Evolutionary conservation across 2,797 vertebrate genomes (phyloP).

Genomic region (Buceros bicornis): DNA sequence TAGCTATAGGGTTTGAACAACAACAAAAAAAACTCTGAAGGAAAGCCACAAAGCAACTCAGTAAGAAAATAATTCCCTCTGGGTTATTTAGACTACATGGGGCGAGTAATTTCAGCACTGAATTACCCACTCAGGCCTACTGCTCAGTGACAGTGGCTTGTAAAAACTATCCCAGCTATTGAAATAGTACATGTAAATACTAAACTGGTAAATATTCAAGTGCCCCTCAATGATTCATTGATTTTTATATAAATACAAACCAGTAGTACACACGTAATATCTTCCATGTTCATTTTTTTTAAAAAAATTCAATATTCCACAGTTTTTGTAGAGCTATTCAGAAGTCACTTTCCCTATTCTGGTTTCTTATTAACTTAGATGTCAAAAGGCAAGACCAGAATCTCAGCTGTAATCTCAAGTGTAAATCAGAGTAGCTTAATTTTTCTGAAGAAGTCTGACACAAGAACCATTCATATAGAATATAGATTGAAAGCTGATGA

Average conservation of each 20-base stretch:
- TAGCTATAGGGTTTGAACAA: neutral
- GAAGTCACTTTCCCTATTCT: neutral
- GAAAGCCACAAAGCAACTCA: neutral
- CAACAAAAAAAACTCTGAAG: neutral
- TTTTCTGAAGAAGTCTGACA: neutral
- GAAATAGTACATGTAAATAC: neutral
- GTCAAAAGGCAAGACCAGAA: neutral
- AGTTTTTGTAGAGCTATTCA: neutral
- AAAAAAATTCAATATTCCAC: neutral
- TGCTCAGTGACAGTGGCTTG: neutral
- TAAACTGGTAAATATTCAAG: neutral
- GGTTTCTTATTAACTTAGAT: neutral
- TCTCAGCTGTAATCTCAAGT: neutral
- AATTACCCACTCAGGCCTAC: neutral
- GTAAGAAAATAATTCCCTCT: neutral
- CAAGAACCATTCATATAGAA: neutral
- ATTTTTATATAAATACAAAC: neutral
- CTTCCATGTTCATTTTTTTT: neutral
- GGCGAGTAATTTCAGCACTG: neutral
- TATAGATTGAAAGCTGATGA: neutral
- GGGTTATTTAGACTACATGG: neutral
- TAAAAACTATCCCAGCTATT: neutral
- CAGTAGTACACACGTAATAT: neutral
- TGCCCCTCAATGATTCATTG: neutral
- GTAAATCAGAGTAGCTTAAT: neutral